A percentile compares a stretch with the other conserved stretches of the same genome.
Evolutionary conservation across 1,140 invertebrate species (phyloP).

Genomic region (Drosophila pseudoobscura): DNA sequence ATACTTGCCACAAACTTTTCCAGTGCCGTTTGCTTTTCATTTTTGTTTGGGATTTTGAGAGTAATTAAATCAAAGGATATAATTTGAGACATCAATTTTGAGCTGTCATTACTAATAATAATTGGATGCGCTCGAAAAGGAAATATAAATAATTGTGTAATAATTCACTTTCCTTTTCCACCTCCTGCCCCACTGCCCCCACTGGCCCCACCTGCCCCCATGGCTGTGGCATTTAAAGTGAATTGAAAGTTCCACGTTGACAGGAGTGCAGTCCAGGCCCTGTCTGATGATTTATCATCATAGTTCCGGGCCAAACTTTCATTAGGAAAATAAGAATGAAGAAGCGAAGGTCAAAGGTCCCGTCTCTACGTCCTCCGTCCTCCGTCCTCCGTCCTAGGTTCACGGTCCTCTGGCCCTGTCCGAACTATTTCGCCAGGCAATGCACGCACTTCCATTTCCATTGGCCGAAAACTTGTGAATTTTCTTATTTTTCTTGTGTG

Average conservation of each 20-base stretch:
- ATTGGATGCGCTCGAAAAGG: slow-evolving; percentile 12
- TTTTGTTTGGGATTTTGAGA: too few species aligned
- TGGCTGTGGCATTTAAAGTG: slow-evolving; percentile 57
- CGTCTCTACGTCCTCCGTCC: too few species aligned
- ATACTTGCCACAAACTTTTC: slow-evolving; percentile 11
- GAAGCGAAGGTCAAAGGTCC: slow-evolving; percentile 15
- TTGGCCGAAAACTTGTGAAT: slow-evolving; percentile 55
- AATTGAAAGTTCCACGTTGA: slow-evolving; percentile 62
- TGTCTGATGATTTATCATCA: slow-evolving; percentile 71
- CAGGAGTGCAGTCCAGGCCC: slow-evolving; percentile 14
- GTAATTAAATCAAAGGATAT: too few species aligned
- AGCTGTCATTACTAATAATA: slow-evolving; percentile 8
- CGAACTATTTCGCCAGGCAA: slow-evolving; percentile 47
- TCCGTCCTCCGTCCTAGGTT: too few species aligned
- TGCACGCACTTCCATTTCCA: slow-evolving; percentile 47
- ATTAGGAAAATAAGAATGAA: slow-evolving; percentile 47
- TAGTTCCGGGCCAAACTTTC: slow-evolving; percentile 48
- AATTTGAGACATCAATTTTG: too few species aligned
- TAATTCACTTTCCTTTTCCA: slow-evolving; percentile 39
- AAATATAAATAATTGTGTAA: slow-evolving; percentile 20
- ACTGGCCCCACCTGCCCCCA: neutral
- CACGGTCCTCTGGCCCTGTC: neutral
- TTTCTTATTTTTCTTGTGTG: slow-evolving; percentile 37
- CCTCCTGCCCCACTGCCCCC: neutral
- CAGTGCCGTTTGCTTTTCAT: neutral